These are phyloP conservation scores for Lutjanus argentimaculatus DNA, from an alignment of 2,797 vertebrate species.

Conservation along the genomic window DNA sequence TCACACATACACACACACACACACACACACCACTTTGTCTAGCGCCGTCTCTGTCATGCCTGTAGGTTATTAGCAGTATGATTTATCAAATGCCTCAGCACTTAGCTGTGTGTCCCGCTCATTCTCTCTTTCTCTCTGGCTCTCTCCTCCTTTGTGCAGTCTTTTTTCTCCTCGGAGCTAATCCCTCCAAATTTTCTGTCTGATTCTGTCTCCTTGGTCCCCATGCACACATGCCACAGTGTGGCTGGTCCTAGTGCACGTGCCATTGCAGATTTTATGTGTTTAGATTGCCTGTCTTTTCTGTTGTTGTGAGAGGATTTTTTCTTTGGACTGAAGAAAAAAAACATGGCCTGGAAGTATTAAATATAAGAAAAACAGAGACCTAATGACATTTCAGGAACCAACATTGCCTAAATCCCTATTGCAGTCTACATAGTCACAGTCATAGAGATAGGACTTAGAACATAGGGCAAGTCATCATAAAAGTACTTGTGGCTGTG, in stretches of 20 bases:
- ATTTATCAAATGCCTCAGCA: slow-evolving; percentile 74
- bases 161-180: slow-evolving; percentile 48
- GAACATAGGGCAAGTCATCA: slow-evolving; percentile 3
- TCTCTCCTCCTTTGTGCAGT: slow-evolving; percentile 46
- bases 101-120: slow-evolving; percentile 62
- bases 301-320: not conserved
- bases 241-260: slow-evolving; percentile 28
- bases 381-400: not conserved
- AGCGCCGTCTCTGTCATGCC: slow-evolving; percentile 59
- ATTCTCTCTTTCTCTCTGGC: slow-evolving; percentile 36
- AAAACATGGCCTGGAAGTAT: not conserved
- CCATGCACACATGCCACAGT: slow-evolving; percentile 25
- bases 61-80: slow-evolving; percentile 71
- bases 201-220: slow-evolving; percentile 40
- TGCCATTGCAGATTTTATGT: slow-evolving; percentile 38
- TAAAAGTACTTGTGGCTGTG: slow-evolving; percentile 20
- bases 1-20: slow-evolving; percentile 22
- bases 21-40: slow-evolving; percentile 38
- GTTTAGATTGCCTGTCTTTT: slow-evolving; percentile 7
- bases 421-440: not conserved
- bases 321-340: not conserved
- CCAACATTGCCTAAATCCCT: not conserved
- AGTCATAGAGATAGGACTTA: not conserved
- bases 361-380: not conserved
- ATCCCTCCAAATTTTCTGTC: slow-evolving; percentile 65